A percentile compares a stretch with the other conserved stretches of the same genome.
phyloP scores from a whole-genome alignment of 1,140 invertebrate species.

The Drosophila elegans region DNA sequence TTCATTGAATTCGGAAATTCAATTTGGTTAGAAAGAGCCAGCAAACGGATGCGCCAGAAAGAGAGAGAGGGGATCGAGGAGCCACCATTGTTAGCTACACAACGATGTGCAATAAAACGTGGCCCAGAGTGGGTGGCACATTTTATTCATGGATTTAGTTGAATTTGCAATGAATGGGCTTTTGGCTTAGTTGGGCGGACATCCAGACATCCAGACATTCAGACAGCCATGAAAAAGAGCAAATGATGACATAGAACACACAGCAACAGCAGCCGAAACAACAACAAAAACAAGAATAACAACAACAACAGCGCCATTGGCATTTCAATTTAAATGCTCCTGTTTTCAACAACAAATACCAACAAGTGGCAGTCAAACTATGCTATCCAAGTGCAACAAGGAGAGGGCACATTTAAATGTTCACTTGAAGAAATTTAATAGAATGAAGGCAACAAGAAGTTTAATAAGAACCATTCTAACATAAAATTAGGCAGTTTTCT shows the following conservation, averaged over 20 bases:
- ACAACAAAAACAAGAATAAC: constrained; percentile 35
- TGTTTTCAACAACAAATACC: constrained; percentile 37
- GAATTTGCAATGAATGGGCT: constrained; percentile 81
- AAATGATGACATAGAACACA: constrained; percentile 71
- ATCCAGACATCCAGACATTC: constrained; percentile 36
- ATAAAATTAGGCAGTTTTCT: too few species aligned
- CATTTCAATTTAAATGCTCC: constrained; percentile 76
- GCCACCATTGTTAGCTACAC: constrained; percentile 68
- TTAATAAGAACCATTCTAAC: too few species aligned
- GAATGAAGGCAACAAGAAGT: too few species aligned
- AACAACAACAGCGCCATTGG: constrained; percentile 31
- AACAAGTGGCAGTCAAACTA: constrained; percentile 75
- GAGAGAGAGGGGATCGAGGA: constrained; percentile 20
- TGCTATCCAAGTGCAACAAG: constrained; percentile 35
- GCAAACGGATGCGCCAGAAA: constrained; percentile 28
- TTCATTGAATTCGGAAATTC: constrained; percentile 83
- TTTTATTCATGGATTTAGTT: constrained; percentile 83
- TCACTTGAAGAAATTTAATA: constrained; percentile 1
- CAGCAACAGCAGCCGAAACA: constrained; percentile 28
- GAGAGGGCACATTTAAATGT: not conserved
- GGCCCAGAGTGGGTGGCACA: constrained; percentile 57
- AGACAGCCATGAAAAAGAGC: constrained; percentile 68
- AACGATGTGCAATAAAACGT: constrained; percentile 77
- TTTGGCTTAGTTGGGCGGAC: constrained; percentile 61
- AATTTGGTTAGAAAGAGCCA: constrained; percentile 62